A percentile compares a stretch with the other conserved stretches of the same genome.
These are phyloP conservation scores for Trissolcus japonicus DNA, from an alignment of 2,888 invertebrate species.

Conservation along the genomic window DNA sequence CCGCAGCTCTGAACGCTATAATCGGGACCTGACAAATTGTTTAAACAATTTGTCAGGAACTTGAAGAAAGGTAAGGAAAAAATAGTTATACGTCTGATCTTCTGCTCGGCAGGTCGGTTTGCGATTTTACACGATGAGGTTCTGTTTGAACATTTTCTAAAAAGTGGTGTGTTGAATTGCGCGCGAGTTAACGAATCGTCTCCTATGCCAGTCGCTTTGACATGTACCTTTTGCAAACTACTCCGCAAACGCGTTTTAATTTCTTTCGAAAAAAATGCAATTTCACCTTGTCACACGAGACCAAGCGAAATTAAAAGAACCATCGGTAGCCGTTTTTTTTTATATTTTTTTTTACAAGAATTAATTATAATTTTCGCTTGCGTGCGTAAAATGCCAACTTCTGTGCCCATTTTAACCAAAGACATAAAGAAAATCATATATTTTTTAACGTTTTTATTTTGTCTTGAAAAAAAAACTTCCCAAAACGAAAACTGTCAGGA, in stretches of 20 bases:
- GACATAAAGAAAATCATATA: neutral
- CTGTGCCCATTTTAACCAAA: neutral
- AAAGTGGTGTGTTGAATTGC: conserved; percentile 33
- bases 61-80: conserved; percentile 15
- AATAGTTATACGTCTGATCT: conserved; percentile 36
- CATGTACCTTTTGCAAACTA: conserved; percentile 29
- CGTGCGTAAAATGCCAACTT: conserved; percentile 1
- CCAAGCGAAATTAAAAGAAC: conserved; percentile 33
- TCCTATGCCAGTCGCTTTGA: conserved; percentile 35
- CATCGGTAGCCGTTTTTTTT: conserved; percentile 11
- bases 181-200: conserved; percentile 49
- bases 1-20: neutral
- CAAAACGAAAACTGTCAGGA: no score
- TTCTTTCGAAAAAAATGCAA: conserved; percentile 40
- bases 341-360: neutral
- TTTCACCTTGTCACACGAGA: conserved; percentile 24
- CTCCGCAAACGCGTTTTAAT: conserved; percentile 43
- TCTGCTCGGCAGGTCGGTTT: conserved; percentile 22
- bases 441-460: no score
- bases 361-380: conserved; percentile 36
- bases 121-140: conserved; percentile 38
- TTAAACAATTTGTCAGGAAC: neutral
- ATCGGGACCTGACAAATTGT: neutral
- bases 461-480: no score
- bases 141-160: conserved; percentile 36